A percentile compares a stretch with the other conserved stretches of the same genome.
phyloP scores from a whole-genome alignment of 2,888 invertebrate species.

The Epinotia demarniana region DNA sequence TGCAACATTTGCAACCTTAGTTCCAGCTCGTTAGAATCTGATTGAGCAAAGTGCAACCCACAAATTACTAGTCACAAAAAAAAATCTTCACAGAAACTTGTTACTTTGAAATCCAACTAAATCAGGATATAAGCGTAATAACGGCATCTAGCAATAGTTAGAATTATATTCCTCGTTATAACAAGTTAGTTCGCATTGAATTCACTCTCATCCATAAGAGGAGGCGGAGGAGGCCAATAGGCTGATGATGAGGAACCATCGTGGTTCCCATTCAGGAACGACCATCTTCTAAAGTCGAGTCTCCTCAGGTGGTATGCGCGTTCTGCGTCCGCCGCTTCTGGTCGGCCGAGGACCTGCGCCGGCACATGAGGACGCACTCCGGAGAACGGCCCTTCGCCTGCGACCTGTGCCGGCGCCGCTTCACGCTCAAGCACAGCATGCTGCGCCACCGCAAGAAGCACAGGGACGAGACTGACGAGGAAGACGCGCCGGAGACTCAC shows the following conservation, averaged over 20 bases:
- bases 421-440: constrained; percentile 98
- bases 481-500: constrained; percentile 76
- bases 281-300: neutral
- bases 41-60: no score
- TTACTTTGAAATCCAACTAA: neutral
- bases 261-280: neutral
- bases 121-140: neutral
- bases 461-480: constrained; percentile 82
- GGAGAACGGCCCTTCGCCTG: constrained; percentile 97
- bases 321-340: constrained; percentile 97
- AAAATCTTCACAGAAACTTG: neutral
- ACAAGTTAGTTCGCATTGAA: neutral
- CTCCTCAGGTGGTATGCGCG: constrained; percentile 90
- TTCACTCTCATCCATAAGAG: neutral
- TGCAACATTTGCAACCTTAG: no score
- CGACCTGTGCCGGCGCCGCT: constrained; percentile 93
- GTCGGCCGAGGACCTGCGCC: constrained; percentile 96
- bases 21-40: no score
- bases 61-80: no score
- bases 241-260: neutral
- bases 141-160: no score
- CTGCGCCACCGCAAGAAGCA: constrained; percentile 96
- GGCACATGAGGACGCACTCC: constrained; percentile 97
- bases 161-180: no score
- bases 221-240: no score